phyloP scores from a whole-genome alignment of 1,140 invertebrate genomes.

The Cydia amplana region DNA sequence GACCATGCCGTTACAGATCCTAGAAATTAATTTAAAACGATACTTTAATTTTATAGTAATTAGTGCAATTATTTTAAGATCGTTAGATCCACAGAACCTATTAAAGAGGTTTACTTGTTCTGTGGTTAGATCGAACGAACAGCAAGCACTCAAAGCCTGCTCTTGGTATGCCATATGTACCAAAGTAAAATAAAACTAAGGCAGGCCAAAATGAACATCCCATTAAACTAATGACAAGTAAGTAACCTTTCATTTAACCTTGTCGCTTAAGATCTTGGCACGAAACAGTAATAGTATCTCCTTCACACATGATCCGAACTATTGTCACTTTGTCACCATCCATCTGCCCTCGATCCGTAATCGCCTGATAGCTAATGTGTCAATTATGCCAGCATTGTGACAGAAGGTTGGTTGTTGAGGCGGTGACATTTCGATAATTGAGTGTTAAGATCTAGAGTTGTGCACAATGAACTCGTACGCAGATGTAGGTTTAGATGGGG shows the following conservation, averaged over 20 bases:
- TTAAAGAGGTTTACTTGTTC: no score
- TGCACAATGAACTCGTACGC: neutral
- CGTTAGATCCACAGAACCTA: no score
- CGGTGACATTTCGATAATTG: slow-evolving; percentile 23
- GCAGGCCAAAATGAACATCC: neutral
- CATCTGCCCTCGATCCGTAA: slow-evolving; percentile 25
- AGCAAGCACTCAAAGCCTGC: no score
- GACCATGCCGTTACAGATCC: no score
- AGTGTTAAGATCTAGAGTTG: neutral
- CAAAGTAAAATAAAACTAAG: no score
- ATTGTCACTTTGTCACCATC: neutral
- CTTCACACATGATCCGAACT: slow-evolving; percentile 16
- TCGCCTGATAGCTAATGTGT: slow-evolving; percentile 15
- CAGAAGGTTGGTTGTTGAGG: slow-evolving; percentile 21
- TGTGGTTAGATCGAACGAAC: no score
- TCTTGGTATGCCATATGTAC: no score
- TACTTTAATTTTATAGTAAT: no score
- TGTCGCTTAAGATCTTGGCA: slow-evolving; percentile 15
- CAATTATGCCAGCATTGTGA: slow-evolving; percentile 18
- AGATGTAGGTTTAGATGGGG: slow-evolving; percentile 4
- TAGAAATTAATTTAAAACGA: no score
- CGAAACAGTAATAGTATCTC: neutral
- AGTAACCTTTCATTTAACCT: slow-evolving; percentile 24
- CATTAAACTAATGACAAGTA: neutral
- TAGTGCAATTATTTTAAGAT: no score